These are phyloP conservation scores for Penaeus vannamei DNA, from an alignment of 1,140 invertebrate species.

Conservation along the genomic window DNA sequence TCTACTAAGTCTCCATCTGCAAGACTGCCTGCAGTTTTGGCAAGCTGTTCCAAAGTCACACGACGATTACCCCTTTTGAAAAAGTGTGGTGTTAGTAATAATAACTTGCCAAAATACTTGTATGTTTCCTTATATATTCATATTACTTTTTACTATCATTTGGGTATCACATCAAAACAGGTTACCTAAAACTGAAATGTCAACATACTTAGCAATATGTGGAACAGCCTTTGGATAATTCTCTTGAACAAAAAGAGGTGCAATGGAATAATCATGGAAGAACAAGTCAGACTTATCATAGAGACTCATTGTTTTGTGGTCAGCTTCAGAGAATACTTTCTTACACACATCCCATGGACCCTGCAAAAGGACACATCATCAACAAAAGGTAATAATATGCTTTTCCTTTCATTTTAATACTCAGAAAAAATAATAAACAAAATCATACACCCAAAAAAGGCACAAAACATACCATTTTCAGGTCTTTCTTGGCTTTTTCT, in stretches of 20 bases:
- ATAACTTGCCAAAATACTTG: no score
- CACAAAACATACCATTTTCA: constrained; percentile 80
- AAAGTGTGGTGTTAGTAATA: constrained; percentile 20
- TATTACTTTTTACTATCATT: neutral
- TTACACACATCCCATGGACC: constrained; percentile 95
- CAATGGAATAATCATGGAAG: constrained; percentile 97
- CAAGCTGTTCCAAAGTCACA: constrained; percentile 79
- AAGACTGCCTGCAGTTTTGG: constrained; percentile 87
- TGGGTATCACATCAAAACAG: neutral
- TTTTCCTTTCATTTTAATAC: neutral
- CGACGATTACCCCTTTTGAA: constrained; percentile 67
- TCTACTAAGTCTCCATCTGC: constrained; percentile 90
- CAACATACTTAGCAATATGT: constrained; percentile 78
- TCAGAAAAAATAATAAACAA: neutral
- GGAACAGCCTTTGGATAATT: constrained; percentile 90
- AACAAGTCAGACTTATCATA: constrained; percentile 93
- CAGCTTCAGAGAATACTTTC: constrained; percentile 88
- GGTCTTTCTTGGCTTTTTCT: constrained; percentile 80
- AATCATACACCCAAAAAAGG: neutral
- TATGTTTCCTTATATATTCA: neutral
- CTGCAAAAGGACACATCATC: constrained; percentile 70
- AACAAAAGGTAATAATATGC: neutral
- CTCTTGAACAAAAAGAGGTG: constrained; percentile 97
- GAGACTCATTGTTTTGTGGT: constrained; percentile 86
- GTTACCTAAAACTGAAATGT: neutral